Base-by-base conservation (phyloP, 2,113 vertebrate species). In the Ammodytes dubius region DNA sequence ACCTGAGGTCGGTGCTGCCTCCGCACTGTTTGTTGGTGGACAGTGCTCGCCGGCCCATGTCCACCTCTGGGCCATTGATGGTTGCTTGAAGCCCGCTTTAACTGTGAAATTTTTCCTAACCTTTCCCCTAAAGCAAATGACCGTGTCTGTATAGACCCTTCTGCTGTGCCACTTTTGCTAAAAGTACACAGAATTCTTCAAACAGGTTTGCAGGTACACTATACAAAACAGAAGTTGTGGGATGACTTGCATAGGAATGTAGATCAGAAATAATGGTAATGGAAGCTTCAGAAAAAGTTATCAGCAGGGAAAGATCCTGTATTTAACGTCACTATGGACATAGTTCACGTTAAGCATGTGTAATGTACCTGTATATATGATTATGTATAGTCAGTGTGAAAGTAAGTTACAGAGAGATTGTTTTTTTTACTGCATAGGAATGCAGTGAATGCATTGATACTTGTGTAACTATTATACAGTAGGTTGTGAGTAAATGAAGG, bases 291-390 rank as follows among this genome's bases (percentile, higher is more conserved):
- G 52, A 52, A 27, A 39, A 47, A 35, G 12, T 43, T 43, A 49
- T 19, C 14, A 45, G 59, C 57, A 37, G 39, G 45, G 35, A 52
- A 54, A 74, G 12, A 72, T 59, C 59, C 57, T 76, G 68, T 88
- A 83, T 73, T 82, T 87, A 79, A 79, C 47, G 15, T 81, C 59
- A 64, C 67, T 43, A 40, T 42, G 58, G 59, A 75, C 66, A 71
- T 61, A 73, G 64, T 73, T 58, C 49, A 64, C 70, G 77, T 83
- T 79, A 64, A 86, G 85, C 85, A 87, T 90, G 90, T 88, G 79
- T 77, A 61, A 78, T 78, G 86, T 73, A 70, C 47, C 47, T 88
- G 64, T 85, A 61, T 88, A 79, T 90, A 76, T 27, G 27, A 43
- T 86, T 66, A 66, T 84, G 53, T 84, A 79, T 70, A 74, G 63